phyloP scores from a whole-genome alignment of 2,113 vertebrate genomes.

The Elanoides forficatus region DNA sequence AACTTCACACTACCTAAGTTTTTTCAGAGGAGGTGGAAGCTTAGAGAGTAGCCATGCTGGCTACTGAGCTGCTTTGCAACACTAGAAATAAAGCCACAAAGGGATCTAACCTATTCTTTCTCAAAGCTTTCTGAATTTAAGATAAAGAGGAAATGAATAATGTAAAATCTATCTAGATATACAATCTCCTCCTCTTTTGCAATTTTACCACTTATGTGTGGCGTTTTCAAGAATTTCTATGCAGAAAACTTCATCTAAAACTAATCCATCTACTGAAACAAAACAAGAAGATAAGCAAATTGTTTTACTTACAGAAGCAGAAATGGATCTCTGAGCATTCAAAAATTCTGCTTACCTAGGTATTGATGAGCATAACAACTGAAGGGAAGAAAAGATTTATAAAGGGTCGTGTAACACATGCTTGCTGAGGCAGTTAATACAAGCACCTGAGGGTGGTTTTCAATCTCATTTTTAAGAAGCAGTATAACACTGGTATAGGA shows the following conservation, averaged over 20 bases:
- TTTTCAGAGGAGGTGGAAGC: neutral
- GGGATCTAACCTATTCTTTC: neutral
- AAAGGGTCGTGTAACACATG: fast-evolving
- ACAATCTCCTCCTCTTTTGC: neutral
- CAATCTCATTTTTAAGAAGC: neutral
- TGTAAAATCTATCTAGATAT: neutral
- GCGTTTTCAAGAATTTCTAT: neutral
- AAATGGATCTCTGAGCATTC: neutral
- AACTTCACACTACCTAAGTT: neutral
- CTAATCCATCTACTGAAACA: neutral
- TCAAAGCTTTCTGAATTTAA: neutral
- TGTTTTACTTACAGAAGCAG: neutral
- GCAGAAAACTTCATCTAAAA: neutral
- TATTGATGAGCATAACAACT: neutral
- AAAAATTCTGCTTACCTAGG: neutral
- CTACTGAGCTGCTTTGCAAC: neutral
- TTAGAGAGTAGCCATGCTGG: neutral
- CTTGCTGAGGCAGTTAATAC: neutral
- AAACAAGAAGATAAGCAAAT: neutral
- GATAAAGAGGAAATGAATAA: neutral
- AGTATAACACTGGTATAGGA: neutral
- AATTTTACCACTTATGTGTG: neutral
- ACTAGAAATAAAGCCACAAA: neutral
- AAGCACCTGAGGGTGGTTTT: neutral
- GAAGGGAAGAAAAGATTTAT: neutral